Evolutionary conservation across 2,113 vertebrate genomes (phyloP).

Genomic region (Syngnathoides biaculeatus): DNA sequence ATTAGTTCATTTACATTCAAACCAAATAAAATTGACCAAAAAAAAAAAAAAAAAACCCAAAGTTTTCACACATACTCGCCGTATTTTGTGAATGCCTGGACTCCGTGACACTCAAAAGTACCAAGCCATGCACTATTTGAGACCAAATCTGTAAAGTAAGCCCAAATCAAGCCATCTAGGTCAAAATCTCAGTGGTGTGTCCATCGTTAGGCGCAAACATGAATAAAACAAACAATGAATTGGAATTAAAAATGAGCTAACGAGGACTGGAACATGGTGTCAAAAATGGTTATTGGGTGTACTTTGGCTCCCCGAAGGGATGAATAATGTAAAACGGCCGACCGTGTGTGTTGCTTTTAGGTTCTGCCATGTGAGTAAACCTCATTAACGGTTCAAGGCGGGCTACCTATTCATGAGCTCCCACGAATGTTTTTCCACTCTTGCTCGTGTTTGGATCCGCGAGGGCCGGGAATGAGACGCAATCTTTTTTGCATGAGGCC

Average conservation of each 20-base stretch:
- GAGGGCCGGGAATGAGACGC: conserved; percentile 34
- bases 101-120: neutral
- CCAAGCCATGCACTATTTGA: neutral
- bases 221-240: conserved; percentile 11
- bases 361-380: conserved; percentile 12
- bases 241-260: conserved; percentile 47
- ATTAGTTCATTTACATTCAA: no score
- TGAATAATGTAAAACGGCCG: conserved; percentile 66
- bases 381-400: conserved; percentile 29
- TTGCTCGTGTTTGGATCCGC: conserved; percentile 23
- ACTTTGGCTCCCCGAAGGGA: conserved; percentile 56
- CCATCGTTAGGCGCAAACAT: neutral
- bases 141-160: neutral
- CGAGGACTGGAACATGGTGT: conserved; percentile 53
- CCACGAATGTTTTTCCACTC: conserved; percentile 30
- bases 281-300: conserved; percentile 64
- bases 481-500: conserved; percentile 35
- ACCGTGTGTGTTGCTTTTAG: neutral
- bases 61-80: no score
- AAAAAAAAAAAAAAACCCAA: no score
- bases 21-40: no score
- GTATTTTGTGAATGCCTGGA: neutral
- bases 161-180: neutral
- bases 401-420: conserved; percentile 39
- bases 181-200: neutral